Evolutionary conservation across 1,140 invertebrate genomes (phyloP).

Genomic region (Tetranychus cinnabarinus): DNA sequence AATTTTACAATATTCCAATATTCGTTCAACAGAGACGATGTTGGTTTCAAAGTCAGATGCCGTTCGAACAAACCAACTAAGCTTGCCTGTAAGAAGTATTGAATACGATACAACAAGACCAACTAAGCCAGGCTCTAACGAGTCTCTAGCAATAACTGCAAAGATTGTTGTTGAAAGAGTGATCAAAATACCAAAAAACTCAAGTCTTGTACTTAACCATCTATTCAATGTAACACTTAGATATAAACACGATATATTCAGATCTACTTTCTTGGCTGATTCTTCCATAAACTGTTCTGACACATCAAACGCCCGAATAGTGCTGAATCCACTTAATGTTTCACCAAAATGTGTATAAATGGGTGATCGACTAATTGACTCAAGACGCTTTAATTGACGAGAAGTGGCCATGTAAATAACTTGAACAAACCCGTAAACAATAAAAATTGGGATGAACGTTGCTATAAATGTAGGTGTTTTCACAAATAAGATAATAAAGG

Average conservation of each 20-base stretch:
- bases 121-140: slow-evolving; percentile 47
- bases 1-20: slow-evolving; percentile 30
- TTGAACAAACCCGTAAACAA: slow-evolving; percentile 18
- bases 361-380: slow-evolving; percentile 81
- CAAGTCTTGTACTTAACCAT: slow-evolving; percentile 26
- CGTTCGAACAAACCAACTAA: slow-evolving; percentile 34
- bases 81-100: slow-evolving; percentile 24
- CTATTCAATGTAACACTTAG: slow-evolving; percentile 20
- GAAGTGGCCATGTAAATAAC: slow-evolving; percentile 32
- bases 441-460: not conserved
- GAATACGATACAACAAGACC: slow-evolving; percentile 31
- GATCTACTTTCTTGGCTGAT: slow-evolving; percentile 26
- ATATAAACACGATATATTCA: slow-evolving; percentile 26
- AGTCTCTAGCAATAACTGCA: not conserved
- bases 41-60: slow-evolving; percentile 35
- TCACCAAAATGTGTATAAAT: slow-evolving; percentile 96
- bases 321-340: slow-evolving; percentile 40
- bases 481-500: not conserved
- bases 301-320: slow-evolving; percentile 26
- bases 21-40: slow-evolving; percentile 35
- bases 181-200: slow-evolving; percentile 28
- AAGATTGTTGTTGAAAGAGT: slow-evolving; percentile 24
- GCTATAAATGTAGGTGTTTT: not conserved
- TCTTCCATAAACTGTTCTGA: slow-evolving; percentile 15
- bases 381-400: slow-evolving; percentile 74